Evolutionary conservation across 2,113 vertebrate genomes (phyloP).

Genomic region (Syngnathus scovelli): DNA sequence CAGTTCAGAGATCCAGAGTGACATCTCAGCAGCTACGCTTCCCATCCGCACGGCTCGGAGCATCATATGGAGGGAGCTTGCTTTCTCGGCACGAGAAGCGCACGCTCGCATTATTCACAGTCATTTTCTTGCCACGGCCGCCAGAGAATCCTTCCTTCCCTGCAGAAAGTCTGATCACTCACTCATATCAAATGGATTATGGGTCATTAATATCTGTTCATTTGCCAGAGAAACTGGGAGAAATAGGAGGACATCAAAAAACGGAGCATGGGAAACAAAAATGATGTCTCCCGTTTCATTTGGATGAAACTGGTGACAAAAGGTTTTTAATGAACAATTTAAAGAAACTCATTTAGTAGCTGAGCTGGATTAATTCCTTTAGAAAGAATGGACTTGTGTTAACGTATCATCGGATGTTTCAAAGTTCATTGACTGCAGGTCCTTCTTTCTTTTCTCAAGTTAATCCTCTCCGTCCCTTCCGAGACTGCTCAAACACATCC

Average conservation of each 20-base stretch:
- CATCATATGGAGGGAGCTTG: slow-evolving; percentile 8
- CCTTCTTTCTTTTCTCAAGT: slow-evolving; percentile 1
- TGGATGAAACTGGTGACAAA: slow-evolving; percentile 22
- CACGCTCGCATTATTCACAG: slow-evolving; percentile 19
- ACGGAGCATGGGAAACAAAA: slow-evolving; percentile 30
- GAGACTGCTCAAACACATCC: neutral
- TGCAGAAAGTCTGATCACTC: slow-evolving; percentile 18
- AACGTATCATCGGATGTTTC: slow-evolving; percentile 8
- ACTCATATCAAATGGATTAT: slow-evolving; percentile 47
- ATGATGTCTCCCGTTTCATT: slow-evolving; percentile 15
- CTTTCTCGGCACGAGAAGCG: slow-evolving; percentile 4
- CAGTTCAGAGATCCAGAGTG: slow-evolving; percentile 13
- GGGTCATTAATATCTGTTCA: slow-evolving; percentile 55
- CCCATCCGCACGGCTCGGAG: slow-evolving; percentile 1
- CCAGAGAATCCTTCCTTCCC: slow-evolving; percentile 16
- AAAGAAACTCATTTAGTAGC: neutral
- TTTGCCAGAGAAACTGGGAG: slow-evolving; percentile 20
- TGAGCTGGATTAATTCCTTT: slow-evolving; percentile 1
- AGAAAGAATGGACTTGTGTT: neutral
- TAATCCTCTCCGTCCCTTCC: slow-evolving; percentile 2
- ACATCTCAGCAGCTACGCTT: slow-evolving; percentile 12
- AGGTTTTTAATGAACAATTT: neutral
- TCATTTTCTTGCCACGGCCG: slow-evolving; percentile 10
- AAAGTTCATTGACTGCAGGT: neutral
- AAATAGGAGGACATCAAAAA: slow-evolving; percentile 34